Percentiles rank a stretch among this genome's conserved stretches.
Evolutionary conservation across 2,888 invertebrate genomes (phyloP).

Genomic region (Dasypogon diadema): DNA sequence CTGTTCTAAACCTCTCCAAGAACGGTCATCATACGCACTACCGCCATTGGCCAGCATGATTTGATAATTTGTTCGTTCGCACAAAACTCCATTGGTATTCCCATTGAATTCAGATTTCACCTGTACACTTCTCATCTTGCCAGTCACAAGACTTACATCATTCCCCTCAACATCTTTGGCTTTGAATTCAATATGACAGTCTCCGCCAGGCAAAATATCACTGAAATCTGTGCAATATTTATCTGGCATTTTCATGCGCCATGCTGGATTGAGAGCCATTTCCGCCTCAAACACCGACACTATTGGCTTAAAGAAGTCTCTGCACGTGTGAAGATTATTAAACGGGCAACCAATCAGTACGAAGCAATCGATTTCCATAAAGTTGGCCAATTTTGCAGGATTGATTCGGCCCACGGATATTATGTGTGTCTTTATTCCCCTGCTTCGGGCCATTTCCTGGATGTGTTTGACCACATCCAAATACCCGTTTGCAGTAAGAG

Average conservation of each 20-base stretch:
- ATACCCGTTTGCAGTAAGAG: conserved; percentile 86
- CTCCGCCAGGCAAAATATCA: conserved; percentile 76
- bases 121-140: conserved; percentile 72
- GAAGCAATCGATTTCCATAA: conserved; percentile 89
- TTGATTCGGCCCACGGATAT: conserved; percentile 95
- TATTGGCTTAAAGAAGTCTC: conserved; percentile 91
- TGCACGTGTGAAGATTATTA: conserved; percentile 84
- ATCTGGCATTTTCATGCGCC: conserved; percentile 70
- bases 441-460: conserved; percentile 77
- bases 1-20: conserved; percentile 90
- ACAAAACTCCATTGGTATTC: conserved; percentile 62
- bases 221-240: conserved; percentile 81
- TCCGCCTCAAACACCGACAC: conserved; percentile 94
- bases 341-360: conserved; percentile 93
- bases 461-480: conserved; percentile 80
- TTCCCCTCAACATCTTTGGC: conserved; percentile 68
- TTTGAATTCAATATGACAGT: conserved; percentile 69
- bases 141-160: conserved; percentile 83
- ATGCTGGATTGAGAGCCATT: conserved; percentile 77
- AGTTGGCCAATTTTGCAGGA: conserved; percentile 94
- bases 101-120: not conserved
- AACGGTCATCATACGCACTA: conserved; percentile 70
- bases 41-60: conserved; percentile 64
- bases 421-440: conserved; percentile 89
- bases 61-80: conserved; percentile 61